Evolutionary conservation across 2,113 vertebrate species (phyloP), one percentile per base, ranked within the genome.

Genomic region (Chaetodon trifascialis): DNA sequence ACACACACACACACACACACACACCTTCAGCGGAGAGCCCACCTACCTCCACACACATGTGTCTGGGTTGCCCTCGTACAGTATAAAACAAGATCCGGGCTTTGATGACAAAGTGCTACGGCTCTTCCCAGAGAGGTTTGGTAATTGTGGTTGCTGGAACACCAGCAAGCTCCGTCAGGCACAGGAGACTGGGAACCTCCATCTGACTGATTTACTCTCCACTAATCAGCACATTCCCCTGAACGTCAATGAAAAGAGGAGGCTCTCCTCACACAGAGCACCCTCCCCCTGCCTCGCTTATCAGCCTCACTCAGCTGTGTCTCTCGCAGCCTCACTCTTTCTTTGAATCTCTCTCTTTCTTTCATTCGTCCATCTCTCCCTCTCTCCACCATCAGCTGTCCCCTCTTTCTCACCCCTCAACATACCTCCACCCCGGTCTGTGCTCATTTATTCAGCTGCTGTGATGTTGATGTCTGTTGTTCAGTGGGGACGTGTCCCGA

Each of bases 221-320:
- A 44, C 87, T 87, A 74, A 92, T 92, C 92, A 93, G 90, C 92
- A 89, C 88, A 89, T 92, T 91, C 81, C 66, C 73, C 86, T 56
- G 56, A 92, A 93, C 71, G 82, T 90, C 90, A 93, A 93, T 91
- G 90, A 86, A 88, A 89, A 78, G 86, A 89, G 86, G 88, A 85
- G 90, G 90, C 62, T 74, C 80, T 74, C 68, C 14, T 30, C 30
- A 34, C 58, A 56, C 76, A 21, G 19, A 14, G 47, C 59, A 8
- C 86, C 87, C 83, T 67, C 89, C 87, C 78, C 76, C 84, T 71
- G 34, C 51, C 54, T 71, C 71, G 49, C 44, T 88, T 78, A 84
- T 71, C 88, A 79, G 66, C 78, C 16, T 69, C 74, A 21, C 55
- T 91, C 83, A 84, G 66, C 83, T 83, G 70, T 72, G 69, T 62